Evolutionary conservation across 2,888 invertebrate species (phyloP).

Genomic region (Melanostoma scalare): DNA sequence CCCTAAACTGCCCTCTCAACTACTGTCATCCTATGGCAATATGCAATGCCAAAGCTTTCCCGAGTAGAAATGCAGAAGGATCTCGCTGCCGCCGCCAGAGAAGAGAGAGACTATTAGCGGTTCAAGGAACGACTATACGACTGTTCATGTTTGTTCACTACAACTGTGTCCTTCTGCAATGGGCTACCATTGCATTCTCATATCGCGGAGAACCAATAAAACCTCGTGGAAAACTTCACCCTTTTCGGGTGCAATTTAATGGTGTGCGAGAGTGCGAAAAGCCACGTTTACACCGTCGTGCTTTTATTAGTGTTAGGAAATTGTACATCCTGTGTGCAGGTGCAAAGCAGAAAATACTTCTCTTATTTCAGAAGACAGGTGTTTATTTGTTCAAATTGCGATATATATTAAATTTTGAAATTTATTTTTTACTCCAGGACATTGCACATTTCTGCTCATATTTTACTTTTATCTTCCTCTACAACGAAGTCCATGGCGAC

Average conservation of each 20-base stretch:
- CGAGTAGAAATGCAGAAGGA: slow-evolving; percentile 2
- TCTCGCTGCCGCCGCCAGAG: background rate
- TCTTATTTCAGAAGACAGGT: slow-evolving; percentile 48
- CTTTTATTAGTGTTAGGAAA: slow-evolving; percentile 4
- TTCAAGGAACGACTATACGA: slow-evolving; percentile 4
- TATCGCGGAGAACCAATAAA: slow-evolving; percentile 62
- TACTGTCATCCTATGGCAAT: background rate
- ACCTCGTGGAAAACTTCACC: slow-evolving; percentile 48
- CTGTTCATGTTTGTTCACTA: background rate
- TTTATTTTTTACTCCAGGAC: slow-evolving; percentile 10
- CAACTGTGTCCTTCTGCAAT: background rate
- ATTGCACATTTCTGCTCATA: slow-evolving; percentile 10
- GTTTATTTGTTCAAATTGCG: slow-evolving; percentile 58
- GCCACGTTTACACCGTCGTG: slow-evolving; percentile 41
- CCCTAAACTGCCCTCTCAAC: slow-evolving; percentile 44
- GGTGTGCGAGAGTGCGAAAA: slow-evolving; percentile 61
- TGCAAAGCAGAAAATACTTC: slow-evolving; percentile 1
- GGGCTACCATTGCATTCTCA: slow-evolving; percentile 23
- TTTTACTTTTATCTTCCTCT: slow-evolving; percentile 33
- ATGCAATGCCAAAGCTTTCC: slow-evolving; percentile 4
- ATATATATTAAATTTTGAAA: slow-evolving; percentile 60
- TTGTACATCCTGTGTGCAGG: slow-evolving; percentile 19
- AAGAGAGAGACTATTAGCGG: background rate
- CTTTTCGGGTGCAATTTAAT: slow-evolving; percentile 56
- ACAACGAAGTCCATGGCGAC: slow-evolving; percentile 25